phyloP scores from a whole-genome alignment of 2,888 invertebrate species.

The Morpho helenor region DNA sequence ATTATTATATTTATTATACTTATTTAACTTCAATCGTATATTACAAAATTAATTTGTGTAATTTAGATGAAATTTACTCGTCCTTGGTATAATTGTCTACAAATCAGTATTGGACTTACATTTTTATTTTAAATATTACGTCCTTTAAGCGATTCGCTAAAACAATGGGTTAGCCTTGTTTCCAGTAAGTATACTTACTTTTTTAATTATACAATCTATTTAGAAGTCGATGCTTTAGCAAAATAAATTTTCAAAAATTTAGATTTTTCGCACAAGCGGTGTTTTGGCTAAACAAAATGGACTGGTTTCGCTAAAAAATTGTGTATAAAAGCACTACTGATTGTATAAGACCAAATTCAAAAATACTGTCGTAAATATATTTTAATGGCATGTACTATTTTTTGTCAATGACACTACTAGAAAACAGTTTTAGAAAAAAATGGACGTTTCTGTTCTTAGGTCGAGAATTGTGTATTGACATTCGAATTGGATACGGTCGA shows the following conservation, averaged over 20 bases:
- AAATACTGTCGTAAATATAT: constrained; percentile 74
- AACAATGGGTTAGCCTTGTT: constrained; percentile 45
- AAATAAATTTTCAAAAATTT: constrained; percentile 67
- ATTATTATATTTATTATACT: constrained; percentile 42
- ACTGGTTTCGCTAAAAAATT: constrained; percentile 72
- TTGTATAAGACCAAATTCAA: constrained; percentile 72
- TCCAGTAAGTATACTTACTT: constrained; percentile 39
- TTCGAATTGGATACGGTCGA: constrained; percentile 60
- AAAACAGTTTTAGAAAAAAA: constrained; percentile 75
- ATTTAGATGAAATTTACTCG: constrained; percentile 26
- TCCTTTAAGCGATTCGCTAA: constrained; percentile 59
- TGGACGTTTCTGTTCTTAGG: constrained; percentile 78
- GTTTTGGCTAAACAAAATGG: constrained; percentile 78
- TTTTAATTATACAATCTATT: constrained; percentile 43
- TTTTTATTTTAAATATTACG: constrained; percentile 39
- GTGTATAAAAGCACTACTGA: constrained; percentile 76
- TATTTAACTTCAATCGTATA: constrained; percentile 24
- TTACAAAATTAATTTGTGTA: constrained; percentile 22
- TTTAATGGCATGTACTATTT: constrained; percentile 66
- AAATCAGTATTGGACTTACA: constrained; percentile 34
- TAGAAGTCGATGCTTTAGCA: constrained; percentile 67
- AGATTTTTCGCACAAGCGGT: constrained; percentile 63
- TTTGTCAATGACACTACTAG: constrained; percentile 66
- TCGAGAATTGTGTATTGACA: constrained; percentile 70
- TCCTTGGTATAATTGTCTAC: constrained; percentile 34